Evolutionary conservation across 2,113 vertebrate genomes (phyloP).

Genomic region (Oreochromis aureus): DNA sequence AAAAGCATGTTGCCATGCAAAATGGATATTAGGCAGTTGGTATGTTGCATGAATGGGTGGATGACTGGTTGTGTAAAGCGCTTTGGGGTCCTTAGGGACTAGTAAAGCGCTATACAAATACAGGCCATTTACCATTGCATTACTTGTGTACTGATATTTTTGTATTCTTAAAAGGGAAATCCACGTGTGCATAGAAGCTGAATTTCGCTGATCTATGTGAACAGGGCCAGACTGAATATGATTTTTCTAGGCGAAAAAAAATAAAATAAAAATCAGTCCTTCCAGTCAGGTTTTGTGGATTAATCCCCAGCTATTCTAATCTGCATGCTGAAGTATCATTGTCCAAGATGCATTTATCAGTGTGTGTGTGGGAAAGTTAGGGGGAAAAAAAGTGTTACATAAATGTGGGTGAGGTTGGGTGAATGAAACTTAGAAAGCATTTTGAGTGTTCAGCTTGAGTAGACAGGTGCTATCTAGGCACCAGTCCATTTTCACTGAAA

Average conservation of each 20-base stretch:
- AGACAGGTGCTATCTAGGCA: fast-evolving
- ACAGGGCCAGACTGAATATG: neutral
- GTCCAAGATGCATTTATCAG: neutral
- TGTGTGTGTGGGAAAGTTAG: neutral
- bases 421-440: neutral
- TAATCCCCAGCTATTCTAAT: neutral
- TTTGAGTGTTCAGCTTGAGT: neutral
- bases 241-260: neutral
- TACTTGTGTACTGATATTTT: neutral
- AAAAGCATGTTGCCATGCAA: neutral
- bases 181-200: neutral
- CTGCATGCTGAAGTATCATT: neutral
- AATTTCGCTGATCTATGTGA: neutral
- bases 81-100: no score
- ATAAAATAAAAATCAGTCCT: neutral
- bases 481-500: neutral
- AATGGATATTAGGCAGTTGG: neutral
- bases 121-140: no score
- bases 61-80: no score
- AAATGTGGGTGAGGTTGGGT: neutral
- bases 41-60: neutral
- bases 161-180: neutral
- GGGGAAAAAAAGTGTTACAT: neutral
- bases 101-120: no score
- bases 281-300: neutral